These are phyloP conservation scores for Semnornis frantzii DNA, from an alignment of 2,113 vertebrate species.

Conservation along the genomic window DNA sequence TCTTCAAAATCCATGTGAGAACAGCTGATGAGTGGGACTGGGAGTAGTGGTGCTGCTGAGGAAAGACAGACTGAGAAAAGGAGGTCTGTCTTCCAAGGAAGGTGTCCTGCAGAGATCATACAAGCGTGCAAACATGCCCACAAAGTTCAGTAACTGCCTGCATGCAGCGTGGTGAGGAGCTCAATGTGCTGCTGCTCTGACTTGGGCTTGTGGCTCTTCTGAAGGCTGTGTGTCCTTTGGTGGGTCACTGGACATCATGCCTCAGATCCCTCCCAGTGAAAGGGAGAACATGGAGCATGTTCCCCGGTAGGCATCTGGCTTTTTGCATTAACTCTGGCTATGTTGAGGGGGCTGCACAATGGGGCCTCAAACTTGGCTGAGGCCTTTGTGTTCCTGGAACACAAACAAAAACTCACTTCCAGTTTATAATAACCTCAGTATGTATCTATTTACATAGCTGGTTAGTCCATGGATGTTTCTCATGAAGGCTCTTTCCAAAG, in stretches of 20 bases:
- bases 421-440: neutral
- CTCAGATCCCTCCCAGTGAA: neutral
- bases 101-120: neutral
- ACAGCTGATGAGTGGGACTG: fast-evolving
- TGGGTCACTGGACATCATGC: fast-evolving
- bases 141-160: neutral
- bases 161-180: fast-evolving
- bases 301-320: neutral
- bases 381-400: neutral
- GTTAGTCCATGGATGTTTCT: neutral
- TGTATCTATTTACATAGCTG: conserved; percentile 56
- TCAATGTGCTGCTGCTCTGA: neutral
- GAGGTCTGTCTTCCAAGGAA: neutral
- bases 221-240: neutral
- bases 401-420: neutral
- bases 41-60: neutral
- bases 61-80: neutral
- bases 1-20: neutral
- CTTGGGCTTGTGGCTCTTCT: neutral
- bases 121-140: neutral
- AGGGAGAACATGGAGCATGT: neutral
- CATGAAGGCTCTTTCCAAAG: neutral
- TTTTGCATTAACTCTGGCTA: neutral
- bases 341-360: neutral
- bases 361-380: conserved; percentile 7